Evolutionary conservation across 2,888 invertebrate species (phyloP).

Genomic region (Malthinus seriepunctatus): DNA sequence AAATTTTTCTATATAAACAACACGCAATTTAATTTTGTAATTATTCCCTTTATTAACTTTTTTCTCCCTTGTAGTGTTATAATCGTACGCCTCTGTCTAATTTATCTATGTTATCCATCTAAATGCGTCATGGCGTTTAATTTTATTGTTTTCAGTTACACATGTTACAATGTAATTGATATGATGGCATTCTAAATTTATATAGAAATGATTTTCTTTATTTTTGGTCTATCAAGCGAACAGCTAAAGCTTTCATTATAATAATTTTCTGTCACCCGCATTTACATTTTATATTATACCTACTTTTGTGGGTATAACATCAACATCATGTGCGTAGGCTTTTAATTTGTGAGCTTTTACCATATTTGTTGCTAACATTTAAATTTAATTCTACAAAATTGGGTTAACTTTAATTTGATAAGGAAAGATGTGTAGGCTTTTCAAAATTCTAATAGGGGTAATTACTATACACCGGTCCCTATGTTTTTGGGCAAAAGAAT

Average conservation of each 20-base stretch:
- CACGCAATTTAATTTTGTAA: slow-evolving; percentile 1
- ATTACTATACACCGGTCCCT: no score
- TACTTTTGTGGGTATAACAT: slow-evolving; percentile 7
- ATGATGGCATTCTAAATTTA: slow-evolving; percentile 26
- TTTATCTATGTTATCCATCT: slow-evolving; percentile 24
- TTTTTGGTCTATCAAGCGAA: slow-evolving; percentile 23
- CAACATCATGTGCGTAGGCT: slow-evolving; percentile 16
- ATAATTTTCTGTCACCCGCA: slow-evolving; percentile 31
- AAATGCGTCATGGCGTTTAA: slow-evolving; percentile 25
- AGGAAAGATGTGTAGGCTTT: neutral
- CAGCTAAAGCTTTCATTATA: slow-evolving; percentile 24
- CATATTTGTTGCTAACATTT: slow-evolving; percentile 10
- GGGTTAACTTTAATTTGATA: neutral
- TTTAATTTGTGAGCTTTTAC: slow-evolving; percentile 22
- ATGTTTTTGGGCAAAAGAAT: no score
- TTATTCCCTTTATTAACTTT: no score
- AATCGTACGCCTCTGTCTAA: slow-evolving; percentile 22
- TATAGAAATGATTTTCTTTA: slow-evolving; percentile 26
- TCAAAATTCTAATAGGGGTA: neutral
- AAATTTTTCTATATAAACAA: neutral
- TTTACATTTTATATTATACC: slow-evolving; percentile 13
- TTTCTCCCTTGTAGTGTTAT: neutral
- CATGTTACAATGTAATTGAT: slow-evolving; percentile 26
- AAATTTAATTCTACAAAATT: slow-evolving; percentile 10
- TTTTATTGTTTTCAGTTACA: slow-evolving; percentile 23